Base-by-base conservation (phyloP, 2,113 vertebrate species). In the Machaerirhynchus nigripectus region DNA sequence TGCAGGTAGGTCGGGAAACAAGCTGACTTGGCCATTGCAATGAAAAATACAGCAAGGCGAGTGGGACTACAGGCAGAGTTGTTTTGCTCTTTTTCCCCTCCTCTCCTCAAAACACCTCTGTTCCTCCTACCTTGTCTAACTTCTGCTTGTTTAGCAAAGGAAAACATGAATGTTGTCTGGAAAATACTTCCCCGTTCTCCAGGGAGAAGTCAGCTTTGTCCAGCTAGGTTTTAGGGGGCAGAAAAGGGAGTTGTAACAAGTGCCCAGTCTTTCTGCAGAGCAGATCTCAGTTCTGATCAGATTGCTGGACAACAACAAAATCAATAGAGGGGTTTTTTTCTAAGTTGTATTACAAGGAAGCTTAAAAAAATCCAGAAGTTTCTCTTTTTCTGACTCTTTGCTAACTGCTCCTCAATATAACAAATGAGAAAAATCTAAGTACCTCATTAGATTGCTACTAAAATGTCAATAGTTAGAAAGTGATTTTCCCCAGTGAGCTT, bases 381-480 rank as follows among this genome's bases (percentile, higher is more conserved):
- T 69, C 30, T 14, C 11, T 31, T 84, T 84, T 84, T 11, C 27
- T 76, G 44, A 84, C 44, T 79, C 8, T 91, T 71, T 79, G 76
- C 61, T 79, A 90, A 75, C 26, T 78, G n/a, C 30, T 87, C 27
- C 33, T 79, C 65, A n/a, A 60, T 23, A 28, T 3, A 84, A 68
- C 44, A 24, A 39, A 64, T 3, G 20, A 87, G 40, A 73, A 91
- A 94, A 85, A 71, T 27, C 53, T 46, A 90, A 73, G 65, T 52
- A 57, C 5, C 40, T 95, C 50, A 80, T 91, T 80, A 91, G 67
- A 83, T 78, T 53, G 44, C 63, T 79, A 71, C 23, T 82, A 61
- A 89, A 97, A 96, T 61, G n/a, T 84, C 93, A 85, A 53, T 52
- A 87, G 49, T 46, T 76, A 87, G 81, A 92, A 89, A 89, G 42